phyloP scores from a whole-genome alignment of 2,888 invertebrate genomes.

The Itoplectis maculator region DNA sequence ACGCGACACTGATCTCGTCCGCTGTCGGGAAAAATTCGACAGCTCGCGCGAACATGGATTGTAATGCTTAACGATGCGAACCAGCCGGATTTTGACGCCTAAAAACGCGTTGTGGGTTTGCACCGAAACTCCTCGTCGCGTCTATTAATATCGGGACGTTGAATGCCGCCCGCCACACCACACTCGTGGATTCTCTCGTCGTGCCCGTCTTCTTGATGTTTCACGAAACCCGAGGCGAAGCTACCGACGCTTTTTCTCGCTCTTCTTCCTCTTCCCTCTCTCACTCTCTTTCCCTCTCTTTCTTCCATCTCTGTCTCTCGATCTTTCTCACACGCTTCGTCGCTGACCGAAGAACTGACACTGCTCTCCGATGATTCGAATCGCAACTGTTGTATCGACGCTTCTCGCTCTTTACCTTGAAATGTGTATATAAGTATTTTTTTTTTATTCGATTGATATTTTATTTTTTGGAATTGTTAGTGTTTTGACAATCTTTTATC shows the following conservation, averaged over 20 bases:
- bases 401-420: neutral
- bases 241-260: neutral
- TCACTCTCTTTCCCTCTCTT: conserved; percentile 1
- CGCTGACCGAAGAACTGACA: neutral
- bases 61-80: conserved; percentile 14
- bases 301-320: neutral
- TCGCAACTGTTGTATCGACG: conserved; percentile 42
- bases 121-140: conserved; percentile 20
- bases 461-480: too few relatives aligned
- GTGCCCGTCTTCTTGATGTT: conserved; percentile 71
- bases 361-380: conserved; percentile 23
- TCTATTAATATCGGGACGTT: conserved; percentile 78
- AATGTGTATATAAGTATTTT: neutral
- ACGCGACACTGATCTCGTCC: conserved; percentile 17
- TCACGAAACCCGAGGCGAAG: conserved; percentile 22
- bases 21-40: conserved; percentile 2
- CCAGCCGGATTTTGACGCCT: conserved; percentile 27
- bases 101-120: conserved; percentile 23
- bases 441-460: too few relatives aligned
- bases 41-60: conserved; percentile 8
- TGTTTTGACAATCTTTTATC: too few relatives aligned
- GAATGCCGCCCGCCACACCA: conserved; percentile 77
- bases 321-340: neutral
- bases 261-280: neutral
- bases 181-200: conserved; percentile 61